A percentile compares a stretch with the other conserved stretches of the same genome.
phyloP scores from a whole-genome alignment of 30 jellyfish, hydroid and myxozoan genomes.

The Morbakka virulenta region DNA sequence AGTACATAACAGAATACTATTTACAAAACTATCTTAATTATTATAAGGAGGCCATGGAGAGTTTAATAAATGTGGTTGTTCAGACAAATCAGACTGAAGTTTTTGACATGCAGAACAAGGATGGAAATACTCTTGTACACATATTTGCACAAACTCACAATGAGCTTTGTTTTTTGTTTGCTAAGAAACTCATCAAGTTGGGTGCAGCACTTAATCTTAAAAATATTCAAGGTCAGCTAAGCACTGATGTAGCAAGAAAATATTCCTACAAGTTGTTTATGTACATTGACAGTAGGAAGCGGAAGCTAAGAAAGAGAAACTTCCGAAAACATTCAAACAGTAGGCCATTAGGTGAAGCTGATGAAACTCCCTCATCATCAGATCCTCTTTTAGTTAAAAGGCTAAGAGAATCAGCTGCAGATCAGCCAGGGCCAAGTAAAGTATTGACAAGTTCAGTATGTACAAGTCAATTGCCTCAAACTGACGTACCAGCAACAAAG shows the following conservation, averaged over 20 bases:
- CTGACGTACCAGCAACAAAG: no score
- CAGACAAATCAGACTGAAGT: slow-evolving; percentile 18
- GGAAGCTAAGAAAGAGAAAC: background rate
- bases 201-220: slow-evolving; percentile 36
- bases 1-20: slow-evolving; percentile 3
- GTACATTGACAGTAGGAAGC: background rate
- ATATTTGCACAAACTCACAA: slow-evolving; percentile 18
- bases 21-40: background rate
- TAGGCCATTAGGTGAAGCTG: background rate
- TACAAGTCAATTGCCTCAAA: no score
- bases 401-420: background rate
- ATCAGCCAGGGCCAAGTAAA: slow-evolving; percentile 22
- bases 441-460: no score
- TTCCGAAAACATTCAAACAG: background rate
- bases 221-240: slow-evolving; percentile 24
- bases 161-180: slow-evolving; percentile 4
- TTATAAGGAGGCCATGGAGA: slow-evolving; percentile 10
- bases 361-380: background rate
- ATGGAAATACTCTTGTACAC: slow-evolving; percentile 38
- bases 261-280: background rate
- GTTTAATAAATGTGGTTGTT: slow-evolving; percentile 25
- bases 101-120: slow-evolving; percentile 39
- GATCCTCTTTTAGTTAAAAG: background rate
- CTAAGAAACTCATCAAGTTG: slow-evolving; percentile 1
- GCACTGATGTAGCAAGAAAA: slow-evolving; percentile 24